These are phyloP conservation scores for Oxyruncus cristatus DNA, from an alignment of 2,113 vertebrate species.

Conservation along the genomic window DNA sequence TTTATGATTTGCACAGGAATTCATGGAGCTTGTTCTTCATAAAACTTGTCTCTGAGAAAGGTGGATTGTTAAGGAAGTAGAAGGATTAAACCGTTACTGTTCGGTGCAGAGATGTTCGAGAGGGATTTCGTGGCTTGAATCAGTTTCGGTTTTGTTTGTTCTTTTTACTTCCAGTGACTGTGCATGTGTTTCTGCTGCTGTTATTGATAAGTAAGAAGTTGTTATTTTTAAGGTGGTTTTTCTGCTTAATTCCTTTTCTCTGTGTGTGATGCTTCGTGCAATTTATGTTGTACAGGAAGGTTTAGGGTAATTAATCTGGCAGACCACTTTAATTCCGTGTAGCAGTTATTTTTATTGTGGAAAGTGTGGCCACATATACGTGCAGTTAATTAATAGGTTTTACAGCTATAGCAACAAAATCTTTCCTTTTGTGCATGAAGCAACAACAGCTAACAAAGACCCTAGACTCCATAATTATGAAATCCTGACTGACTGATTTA, in stretches of 20 bases:
- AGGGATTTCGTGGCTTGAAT: not conserved
- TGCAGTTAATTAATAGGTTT: not conserved
- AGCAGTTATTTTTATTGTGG: not conserved
- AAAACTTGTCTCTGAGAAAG: not conserved
- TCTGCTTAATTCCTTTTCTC: not conserved
- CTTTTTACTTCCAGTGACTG: not conserved
- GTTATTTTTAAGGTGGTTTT: not conserved
- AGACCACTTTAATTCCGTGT: not conserved
- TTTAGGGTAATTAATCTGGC: not conserved
- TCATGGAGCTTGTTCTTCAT: rapidly evolving
- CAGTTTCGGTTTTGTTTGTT: not conserved
- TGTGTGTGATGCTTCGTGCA: not conserved
- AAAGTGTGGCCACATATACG: not conserved
- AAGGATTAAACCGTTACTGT: not conserved
- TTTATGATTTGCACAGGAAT: not conserved
- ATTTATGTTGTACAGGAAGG: rapidly evolving
- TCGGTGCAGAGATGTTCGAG: not conserved
- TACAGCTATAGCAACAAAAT: not conserved
- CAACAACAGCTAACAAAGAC: constrained; percentile 50
- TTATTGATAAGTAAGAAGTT: not conserved
- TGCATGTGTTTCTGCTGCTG: not conserved
- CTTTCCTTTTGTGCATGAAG: not conserved
- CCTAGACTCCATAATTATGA: constrained; percentile 8
- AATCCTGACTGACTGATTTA: constrained; percentile 21
- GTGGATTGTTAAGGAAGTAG: not conserved